Base-by-base conservation (phyloP, 2,113 vertebrate genomes). In the Herpetotheres cachinnans region DNA sequence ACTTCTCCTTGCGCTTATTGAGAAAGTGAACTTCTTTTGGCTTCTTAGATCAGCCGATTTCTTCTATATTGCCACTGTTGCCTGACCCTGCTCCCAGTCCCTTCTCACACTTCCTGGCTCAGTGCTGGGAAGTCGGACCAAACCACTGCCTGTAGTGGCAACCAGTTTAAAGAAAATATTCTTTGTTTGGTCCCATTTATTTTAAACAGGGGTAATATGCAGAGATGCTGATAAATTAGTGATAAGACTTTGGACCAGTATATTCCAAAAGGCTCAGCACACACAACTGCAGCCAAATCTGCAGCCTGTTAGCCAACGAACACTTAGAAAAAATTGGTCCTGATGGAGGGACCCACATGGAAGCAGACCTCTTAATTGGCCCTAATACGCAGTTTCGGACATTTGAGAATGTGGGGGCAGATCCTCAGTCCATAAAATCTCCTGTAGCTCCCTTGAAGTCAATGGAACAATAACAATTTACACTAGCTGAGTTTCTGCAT, bases 381-480 rank as follows among this genome's bases (percentile, higher is more conserved):
- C 70, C 74, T 65, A n/a, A 19, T 47, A 82, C 7, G 24, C 34
- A 89, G 46, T 85, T 89, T 52, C 73, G 42, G 88, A 93, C 91
- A 95, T 82, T 94, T 80, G 93, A 96, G 89, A 96, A 93, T 34
- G 82, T 34, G n/a, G 56, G 79, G 76, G 78, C 21, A 93, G 89
- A 85, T 96, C 89, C 79, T 91, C 95, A 94, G 89, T 81, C 95
- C 95, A 90, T 95, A 91, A 96, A 97, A 96, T 36, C 95, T 93
- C 82, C 47, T 80, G 74, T 58, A 96, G 94, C 67, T 96, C 94
- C 91, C 96, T 95, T 96, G 93, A 96, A 96, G 95, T 94, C 91
- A 86, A 86, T n/a, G 89, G 94, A 94, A 97, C 89, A 91, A 86
- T 96, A 95, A 95, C 87, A 95, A 91, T 96, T 97, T 94, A 96